Base-by-base conservation (phyloP, 2,888 invertebrate species). In the Rhamnusium bicolor region DNA sequence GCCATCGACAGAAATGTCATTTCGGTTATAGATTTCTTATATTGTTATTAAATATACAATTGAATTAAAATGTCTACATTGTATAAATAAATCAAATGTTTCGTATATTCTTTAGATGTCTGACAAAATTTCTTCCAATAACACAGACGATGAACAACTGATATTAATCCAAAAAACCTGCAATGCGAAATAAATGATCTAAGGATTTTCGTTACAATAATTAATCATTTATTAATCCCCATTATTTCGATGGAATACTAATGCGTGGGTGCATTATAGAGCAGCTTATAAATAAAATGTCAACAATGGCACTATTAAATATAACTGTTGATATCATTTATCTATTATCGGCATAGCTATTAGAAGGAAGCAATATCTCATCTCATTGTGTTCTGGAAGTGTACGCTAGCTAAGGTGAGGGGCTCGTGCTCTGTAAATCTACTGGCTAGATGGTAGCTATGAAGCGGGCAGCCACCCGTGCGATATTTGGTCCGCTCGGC, bases 401-500 rank as follows among this genome's bases (percentile, higher is more conserved):
- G 72, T 72, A 68, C 58, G 71, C 54, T 65, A 58, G 72, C 47
- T 63, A 29, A 78, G 76, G 79, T 78, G 81, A 80, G 79, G 77
- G 84, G 83, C 85, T 84, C 84, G 84, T 84, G 85, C 85, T 83
- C 81, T 79, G 83, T 84, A 83, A 82, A 84, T 85, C 82, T 81
- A 77, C 75, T 76, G 79, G 78, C 80, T 81, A 80, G 84, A 78
- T 79, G 79, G 78, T 79, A 79, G 83, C 77, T 79, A 82, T 81
- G 81, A 84, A 80, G 81, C 80, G 81, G 73, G 79, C 86, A 86
- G 84, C 87, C 86, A 87, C 86, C 87, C 87, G 86, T 87, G 84
- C 85, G 85, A 86, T 86, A 87, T 86, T 87, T 84, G 82, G 86
- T 83, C 80, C 86, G 87, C 83, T 86, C 86, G 77, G 82, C 80